Percentiles rank a stretch among this genome's conserved stretches.
Evolutionary conservation across 2,113 vertebrate genomes (phyloP).

Genomic region (Heloderma charlesbogerti): DNA sequence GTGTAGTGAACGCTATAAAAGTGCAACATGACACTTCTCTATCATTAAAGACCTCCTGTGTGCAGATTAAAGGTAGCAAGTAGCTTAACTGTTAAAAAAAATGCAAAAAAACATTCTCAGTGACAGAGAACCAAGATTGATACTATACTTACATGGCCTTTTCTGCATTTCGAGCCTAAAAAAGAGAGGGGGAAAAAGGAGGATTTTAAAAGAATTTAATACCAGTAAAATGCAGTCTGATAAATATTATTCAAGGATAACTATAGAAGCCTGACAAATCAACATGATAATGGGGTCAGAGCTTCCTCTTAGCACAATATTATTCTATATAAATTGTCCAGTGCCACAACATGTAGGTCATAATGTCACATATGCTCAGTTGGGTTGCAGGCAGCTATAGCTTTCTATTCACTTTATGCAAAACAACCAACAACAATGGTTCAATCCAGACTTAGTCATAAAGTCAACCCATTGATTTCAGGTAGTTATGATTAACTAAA

Average conservation of each 20-base stretch:
- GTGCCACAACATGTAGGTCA: not conserved
- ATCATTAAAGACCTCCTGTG: not conserved
- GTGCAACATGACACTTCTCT: not conserved
- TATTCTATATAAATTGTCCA: not conserved
- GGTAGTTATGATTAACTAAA: too few relatives aligned
- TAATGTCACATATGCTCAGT: not conserved
- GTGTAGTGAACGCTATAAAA: not conserved
- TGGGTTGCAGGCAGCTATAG: not conserved
- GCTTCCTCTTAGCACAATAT: not conserved
- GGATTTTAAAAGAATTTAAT: conserved; percentile 18
- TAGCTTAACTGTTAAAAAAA: not conserved
- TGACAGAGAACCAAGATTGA: not conserved
- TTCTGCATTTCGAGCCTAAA: conserved; percentile 93
- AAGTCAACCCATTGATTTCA: too few relatives aligned
- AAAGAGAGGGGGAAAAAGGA: conserved; percentile 8
- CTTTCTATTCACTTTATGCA: not conserved
- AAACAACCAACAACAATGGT: too few relatives aligned
- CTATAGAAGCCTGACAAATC: not conserved
- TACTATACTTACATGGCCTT: conserved; percentile 91
- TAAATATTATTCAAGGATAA: not conserved
- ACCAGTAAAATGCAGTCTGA: not conserved
- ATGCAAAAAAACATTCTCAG: not conserved
- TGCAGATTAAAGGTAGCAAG: not conserved
- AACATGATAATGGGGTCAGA: not conserved
- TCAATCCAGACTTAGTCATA: too few relatives aligned